Evolutionary conservation across 2,113 vertebrate species (phyloP).

Genomic region (Gallinago media): DNA sequence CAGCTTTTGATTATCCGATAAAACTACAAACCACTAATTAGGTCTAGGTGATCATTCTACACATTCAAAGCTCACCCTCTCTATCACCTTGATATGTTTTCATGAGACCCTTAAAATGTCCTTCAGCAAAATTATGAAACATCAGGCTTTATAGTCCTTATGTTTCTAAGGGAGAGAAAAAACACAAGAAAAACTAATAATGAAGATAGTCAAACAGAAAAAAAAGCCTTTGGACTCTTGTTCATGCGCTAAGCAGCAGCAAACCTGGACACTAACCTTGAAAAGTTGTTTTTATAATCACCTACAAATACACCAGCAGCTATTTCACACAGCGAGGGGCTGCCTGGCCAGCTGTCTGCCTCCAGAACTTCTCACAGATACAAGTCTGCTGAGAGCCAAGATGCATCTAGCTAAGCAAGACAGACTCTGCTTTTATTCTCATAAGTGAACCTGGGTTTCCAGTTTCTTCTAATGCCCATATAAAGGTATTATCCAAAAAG

Average conservation of each 20-base stretch:
- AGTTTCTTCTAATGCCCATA: not conserved
- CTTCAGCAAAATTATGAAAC: not conserved
- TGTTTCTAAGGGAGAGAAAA: not conserved
- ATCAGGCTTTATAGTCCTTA: not conserved
- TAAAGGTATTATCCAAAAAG: not conserved
- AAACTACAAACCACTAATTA: conserved; percentile 49
- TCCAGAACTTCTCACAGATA: not conserved
- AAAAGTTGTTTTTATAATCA: not conserved
- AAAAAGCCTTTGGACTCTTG: not conserved
- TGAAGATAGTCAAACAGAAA: not conserved
- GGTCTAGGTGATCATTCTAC: not conserved
- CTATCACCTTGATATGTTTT: not conserved
- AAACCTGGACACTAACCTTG: not conserved
- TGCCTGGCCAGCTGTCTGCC: not conserved
- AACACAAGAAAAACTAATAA: not conserved
- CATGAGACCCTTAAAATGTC: not conserved
- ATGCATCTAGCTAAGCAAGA: not conserved
- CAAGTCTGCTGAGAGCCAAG: not conserved
- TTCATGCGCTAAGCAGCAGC: not conserved
- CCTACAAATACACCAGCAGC: not conserved
- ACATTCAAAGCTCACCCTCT: not conserved
- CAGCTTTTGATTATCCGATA: conserved; percentile 72
- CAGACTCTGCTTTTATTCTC: not conserved
- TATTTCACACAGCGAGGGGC: not conserved
- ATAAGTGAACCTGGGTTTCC: not conserved